Evolutionary conservation across 2,888 invertebrate genomes (phyloP), one percentile per base, ranked within the genome.

Genomic region (Priapulus caudatus): DNA sequence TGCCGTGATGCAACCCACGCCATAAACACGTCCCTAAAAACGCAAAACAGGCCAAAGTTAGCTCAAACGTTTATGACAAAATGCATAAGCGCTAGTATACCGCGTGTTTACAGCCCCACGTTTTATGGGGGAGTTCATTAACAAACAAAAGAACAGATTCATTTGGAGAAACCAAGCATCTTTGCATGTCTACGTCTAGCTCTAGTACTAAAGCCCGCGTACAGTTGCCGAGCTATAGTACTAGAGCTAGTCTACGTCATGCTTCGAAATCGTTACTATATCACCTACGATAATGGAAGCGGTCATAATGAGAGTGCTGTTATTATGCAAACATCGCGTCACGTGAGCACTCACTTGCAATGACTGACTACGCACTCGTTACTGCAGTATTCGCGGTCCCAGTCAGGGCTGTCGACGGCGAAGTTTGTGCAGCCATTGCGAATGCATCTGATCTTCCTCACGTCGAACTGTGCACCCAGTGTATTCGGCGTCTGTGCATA

Each of bases 341-440:
- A n/a, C n/a, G n/a, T n/a, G n/a, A 54, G 52, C 20, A 59, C 67
- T 57, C 69, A 82, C 82, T 89, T 84, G 82, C 92, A 92, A 74
- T 93, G 92, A 72, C 84, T 86, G 70, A 91, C 88, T 59, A 92
- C 92, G 75, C 92, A 93, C 73, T 92, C 90, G 74, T 90, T 91
- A 74, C 90, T 89, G 77, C 92, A 93, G 73, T 91, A 93, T 72
- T 92, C 92, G 70, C 88, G 88, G 72, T 92, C 92, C 92, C 92
- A 92, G 74, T 90, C 90, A 59, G 84, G 83, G 75, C 86, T 90
- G 60, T 87, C 81, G 64, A 90, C 83, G 58, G 91, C 89, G 45
- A 83, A 82, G 74, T 92, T 92, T 58, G 82, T 82, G 73, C 92
- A 93, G 60, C 90, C 90, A 65, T 84, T 84, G 56, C 91, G 82